Conservation (phyloP, 2,113 vertebrate species). For the Bungarus multicinctus region DNA sequence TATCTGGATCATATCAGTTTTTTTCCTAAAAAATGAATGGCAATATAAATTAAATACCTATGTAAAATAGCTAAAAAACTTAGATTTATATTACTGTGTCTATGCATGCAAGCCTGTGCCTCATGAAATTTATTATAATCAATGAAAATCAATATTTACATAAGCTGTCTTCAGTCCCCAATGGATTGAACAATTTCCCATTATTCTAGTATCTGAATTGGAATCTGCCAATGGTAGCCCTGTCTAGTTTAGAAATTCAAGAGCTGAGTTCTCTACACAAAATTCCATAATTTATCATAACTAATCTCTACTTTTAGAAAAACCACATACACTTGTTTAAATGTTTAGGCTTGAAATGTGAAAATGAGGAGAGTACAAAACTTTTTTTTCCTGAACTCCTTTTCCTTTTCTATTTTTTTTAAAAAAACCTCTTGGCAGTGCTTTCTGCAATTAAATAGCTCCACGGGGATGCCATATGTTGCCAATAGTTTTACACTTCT, state of each 20-base stretch:
- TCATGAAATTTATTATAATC: background rate
- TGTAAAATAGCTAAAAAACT: background rate
- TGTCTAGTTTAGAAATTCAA: background rate
- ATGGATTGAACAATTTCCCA: background rate
- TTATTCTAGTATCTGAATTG: background rate
- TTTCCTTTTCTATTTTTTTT: constrained; percentile 24
- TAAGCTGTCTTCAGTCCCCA: background rate
- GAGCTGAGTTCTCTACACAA: background rate
- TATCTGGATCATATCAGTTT: background rate
- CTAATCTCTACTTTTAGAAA: constrained; percentile 4
- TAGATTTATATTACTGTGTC: background rate
- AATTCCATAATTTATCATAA: constrained; percentile 1
- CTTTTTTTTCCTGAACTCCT: constrained; percentile 36
- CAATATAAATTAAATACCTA: background rate
- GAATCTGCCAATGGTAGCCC: background rate
- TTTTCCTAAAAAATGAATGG: background rate
- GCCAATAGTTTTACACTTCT: constrained; percentile 70
- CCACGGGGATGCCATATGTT: constrained; percentile 67
- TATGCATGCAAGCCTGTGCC: background rate
- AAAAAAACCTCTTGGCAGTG: constrained; percentile 62
- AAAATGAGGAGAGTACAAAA: constrained; percentile 43
- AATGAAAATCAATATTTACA: background rate
- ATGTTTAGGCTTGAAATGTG: constrained; percentile 52
- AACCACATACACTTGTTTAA: constrained; percentile 51
- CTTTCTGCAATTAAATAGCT: constrained; percentile 70